A percentile compares a stretch with the other conserved stretches of the same genome.
These are phyloP conservation scores for Batillaria attramentaria DNA, from an alignment of 1,140 invertebrate genomes.

Conservation along the genomic window DNA sequence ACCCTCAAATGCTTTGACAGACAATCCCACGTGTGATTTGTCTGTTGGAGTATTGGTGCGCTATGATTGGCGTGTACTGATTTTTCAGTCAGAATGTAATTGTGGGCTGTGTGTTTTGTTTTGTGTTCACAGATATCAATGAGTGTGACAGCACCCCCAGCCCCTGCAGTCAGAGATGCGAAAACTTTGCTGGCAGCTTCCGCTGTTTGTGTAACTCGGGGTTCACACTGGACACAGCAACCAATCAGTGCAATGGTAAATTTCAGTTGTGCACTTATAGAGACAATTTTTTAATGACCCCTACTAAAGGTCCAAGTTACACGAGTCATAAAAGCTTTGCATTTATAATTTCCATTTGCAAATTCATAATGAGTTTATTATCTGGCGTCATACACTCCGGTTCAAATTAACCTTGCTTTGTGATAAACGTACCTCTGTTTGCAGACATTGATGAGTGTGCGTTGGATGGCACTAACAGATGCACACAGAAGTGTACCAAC, in stretches of 20 bases:
- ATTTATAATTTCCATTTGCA: too few relatives aligned
- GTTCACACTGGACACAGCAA: not conserved
- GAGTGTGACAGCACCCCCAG: constrained; percentile 28
- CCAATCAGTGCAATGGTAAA: constrained; percentile 20
- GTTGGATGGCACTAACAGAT: not conserved
- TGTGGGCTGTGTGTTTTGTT: too few relatives aligned
- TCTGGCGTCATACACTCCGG: not conserved
- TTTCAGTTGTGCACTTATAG: not conserved
- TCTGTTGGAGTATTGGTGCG: too few relatives aligned
- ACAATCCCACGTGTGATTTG: too few relatives aligned
- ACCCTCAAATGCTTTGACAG: too few relatives aligned
- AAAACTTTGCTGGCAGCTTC: constrained; percentile 43
- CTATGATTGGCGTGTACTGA: too few relatives aligned
- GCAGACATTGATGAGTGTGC: constrained; percentile 30
- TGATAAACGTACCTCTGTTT: not conserved
- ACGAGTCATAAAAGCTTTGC: too few relatives aligned
- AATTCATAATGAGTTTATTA: too few relatives aligned
- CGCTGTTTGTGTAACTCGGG: constrained; percentile 44
- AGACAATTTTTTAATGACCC: not conserved
- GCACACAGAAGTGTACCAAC: not conserved
- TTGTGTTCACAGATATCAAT: too few relatives aligned
- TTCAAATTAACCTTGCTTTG: not conserved
- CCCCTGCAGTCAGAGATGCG: constrained; percentile 32
- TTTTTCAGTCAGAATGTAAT: too few relatives aligned
- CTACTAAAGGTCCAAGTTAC: too few relatives aligned